phyloP scores from a whole-genome alignment of 2,797 vertebrate genomes.

The Gallinago stenura region DNA sequence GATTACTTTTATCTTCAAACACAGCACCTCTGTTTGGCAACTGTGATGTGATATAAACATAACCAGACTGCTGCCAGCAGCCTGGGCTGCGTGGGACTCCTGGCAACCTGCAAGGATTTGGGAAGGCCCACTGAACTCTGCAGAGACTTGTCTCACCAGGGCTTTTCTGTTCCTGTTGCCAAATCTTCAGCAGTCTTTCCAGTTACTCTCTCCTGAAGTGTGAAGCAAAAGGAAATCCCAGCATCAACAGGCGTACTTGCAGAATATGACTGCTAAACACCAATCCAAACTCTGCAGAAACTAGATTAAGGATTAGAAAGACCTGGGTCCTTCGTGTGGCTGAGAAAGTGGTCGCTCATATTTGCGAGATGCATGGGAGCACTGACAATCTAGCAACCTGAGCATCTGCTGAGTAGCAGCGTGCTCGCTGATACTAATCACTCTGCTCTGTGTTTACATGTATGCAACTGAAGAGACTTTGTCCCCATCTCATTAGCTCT shows the following conservation, averaged over 20 bases:
- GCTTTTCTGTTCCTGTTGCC: background rate
- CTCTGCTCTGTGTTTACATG: background rate
- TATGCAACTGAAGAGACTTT: background rate
- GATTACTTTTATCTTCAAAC: background rate
- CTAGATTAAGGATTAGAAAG: background rate
- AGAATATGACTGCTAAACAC: background rate
- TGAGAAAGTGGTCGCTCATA: background rate
- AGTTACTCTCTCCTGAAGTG: background rate
- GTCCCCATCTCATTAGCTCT: background rate
- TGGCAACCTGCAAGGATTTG: background rate
- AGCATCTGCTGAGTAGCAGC: background rate
- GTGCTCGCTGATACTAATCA: rapidly evolving
- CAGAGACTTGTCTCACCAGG: background rate
- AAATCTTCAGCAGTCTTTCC: background rate
- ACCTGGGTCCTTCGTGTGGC: background rate
- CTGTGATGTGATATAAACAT: background rate
- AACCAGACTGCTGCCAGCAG: background rate
- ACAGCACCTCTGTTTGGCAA: background rate
- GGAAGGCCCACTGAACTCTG: background rate
- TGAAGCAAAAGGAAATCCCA: background rate
- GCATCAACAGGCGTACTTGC: background rate
- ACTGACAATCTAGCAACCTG: background rate
- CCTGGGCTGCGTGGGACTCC: background rate
- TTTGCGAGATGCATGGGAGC: background rate
- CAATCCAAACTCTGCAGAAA: background rate